A percentile compares a stretch with the other conserved stretches of the same genome.
These are phyloP conservation scores for Selenia dentaria DNA, from an alignment of 2,888 invertebrate species.

Conservation along the genomic window DNA sequence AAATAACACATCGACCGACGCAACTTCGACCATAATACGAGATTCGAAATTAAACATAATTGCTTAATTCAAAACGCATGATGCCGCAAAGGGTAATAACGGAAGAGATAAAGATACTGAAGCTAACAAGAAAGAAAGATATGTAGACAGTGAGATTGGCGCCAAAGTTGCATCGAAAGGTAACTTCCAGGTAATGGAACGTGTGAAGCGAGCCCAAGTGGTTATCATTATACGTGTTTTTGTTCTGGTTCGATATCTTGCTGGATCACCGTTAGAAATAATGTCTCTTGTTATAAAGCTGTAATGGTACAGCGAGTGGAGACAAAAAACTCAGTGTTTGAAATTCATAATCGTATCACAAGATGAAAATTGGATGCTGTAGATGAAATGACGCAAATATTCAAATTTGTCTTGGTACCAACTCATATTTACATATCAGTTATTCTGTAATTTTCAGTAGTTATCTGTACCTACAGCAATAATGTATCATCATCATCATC, in stretches of 20 bases:
- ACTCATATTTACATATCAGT: too few species aligned
- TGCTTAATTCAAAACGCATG: constrained; percentile 77
- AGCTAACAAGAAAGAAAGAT: constrained; percentile 42
- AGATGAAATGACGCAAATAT: too few species aligned
- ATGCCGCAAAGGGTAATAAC: constrained; percentile 39
- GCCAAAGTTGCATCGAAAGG: constrained; percentile 44
- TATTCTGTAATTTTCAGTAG: too few species aligned
- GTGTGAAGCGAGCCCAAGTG: constrained; percentile 73
- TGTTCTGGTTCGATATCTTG: constrained; percentile 53
- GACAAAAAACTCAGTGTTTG: neutral
- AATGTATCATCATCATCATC: too few species aligned
- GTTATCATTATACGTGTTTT: constrained; percentile 67
- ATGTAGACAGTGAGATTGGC: constrained; percentile 41
- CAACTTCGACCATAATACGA: constrained; percentile 67
- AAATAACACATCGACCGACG: constrained; percentile 81
- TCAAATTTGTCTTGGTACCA: too few species aligned
- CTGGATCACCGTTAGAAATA: constrained; percentile 36
- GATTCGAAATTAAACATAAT: constrained; percentile 83
- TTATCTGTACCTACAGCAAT: too few species aligned
- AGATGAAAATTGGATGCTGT: too few species aligned
- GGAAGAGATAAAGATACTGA: constrained; percentile 51
- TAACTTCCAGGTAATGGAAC: constrained; percentile 75
- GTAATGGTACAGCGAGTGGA: constrained; percentile 6
- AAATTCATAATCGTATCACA: too few species aligned
- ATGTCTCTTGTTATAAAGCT: constrained; percentile 31